phyloP scores from a whole-genome alignment of 1,140 invertebrate species.

The Aphaenogaster floridana region DNA sequence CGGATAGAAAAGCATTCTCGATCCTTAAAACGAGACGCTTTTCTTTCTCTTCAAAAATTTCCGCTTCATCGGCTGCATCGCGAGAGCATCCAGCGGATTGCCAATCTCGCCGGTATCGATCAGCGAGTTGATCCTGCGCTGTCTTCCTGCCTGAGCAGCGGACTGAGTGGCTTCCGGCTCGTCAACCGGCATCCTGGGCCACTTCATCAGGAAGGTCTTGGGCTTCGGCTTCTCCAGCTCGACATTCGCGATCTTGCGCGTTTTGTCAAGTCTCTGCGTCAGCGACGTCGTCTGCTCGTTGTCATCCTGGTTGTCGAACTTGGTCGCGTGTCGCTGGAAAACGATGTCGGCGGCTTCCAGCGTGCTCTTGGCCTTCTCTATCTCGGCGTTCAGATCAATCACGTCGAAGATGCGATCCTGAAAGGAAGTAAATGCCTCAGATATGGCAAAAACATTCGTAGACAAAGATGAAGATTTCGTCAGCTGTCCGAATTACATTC shows the following conservation, averaged over 20 bases:
- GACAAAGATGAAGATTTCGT: background rate
- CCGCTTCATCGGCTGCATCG: conserved; percentile 71
- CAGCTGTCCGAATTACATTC: background rate
- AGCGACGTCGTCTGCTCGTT: conserved; percentile 70
- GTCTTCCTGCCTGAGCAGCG: conserved; percentile 19
- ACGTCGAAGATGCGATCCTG: conserved; percentile 85
- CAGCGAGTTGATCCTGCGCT: conserved; percentile 76
- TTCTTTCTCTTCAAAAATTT: conserved; percentile 82
- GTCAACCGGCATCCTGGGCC: conserved; percentile 76
- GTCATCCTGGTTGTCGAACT: conserved; percentile 82
- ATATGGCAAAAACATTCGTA: background rate
- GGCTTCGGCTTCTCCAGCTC: conserved; percentile 66
- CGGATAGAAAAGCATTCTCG: background rate
- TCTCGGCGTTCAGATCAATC: conserved; percentile 84
- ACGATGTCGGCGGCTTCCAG: conserved; percentile 79
- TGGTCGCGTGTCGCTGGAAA: conserved; percentile 82
- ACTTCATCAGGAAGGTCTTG: conserved; percentile 75
- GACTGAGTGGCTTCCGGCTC: conserved; percentile 59
- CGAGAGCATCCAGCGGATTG: conserved; percentile 61
- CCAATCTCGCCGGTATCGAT: conserved; percentile 71
- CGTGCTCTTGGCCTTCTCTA: conserved; percentile 82
- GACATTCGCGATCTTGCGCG: conserved; percentile 75
- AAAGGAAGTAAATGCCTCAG: background rate
- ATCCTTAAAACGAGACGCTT: conserved; percentile 80
- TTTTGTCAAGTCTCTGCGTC: conserved; percentile 77